Percentiles rank a stretch among this genome's conserved stretches.
phyloP scores from a whole-genome alignment of 1,140 invertebrate genomes.

The Saccostrea glomerata region DNA sequence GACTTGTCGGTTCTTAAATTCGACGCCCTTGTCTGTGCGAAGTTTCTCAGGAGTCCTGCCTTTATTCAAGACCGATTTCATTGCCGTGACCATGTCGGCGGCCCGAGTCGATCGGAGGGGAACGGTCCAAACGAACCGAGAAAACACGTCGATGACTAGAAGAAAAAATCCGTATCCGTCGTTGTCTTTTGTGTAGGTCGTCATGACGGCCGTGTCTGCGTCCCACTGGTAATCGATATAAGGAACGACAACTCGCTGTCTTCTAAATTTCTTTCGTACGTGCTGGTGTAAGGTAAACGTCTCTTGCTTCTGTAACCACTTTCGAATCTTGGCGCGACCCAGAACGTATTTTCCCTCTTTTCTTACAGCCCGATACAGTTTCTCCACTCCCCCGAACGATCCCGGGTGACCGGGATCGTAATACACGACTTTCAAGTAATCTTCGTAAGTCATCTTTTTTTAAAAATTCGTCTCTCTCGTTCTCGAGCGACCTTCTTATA shows the following conservation, averaged over 20 bases:
- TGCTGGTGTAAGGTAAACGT: slow-evolving; percentile 51
- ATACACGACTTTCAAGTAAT: slow-evolving; percentile 47
- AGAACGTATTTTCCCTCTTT: slow-evolving; percentile 57
- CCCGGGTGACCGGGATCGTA: slow-evolving; percentile 52
- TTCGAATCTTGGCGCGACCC: slow-evolving; percentile 51
- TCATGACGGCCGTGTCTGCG: slow-evolving; percentile 51
- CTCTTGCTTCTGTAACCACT: slow-evolving; percentile 53
- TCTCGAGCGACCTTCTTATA: neutral
- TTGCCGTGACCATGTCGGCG: slow-evolving; percentile 23
- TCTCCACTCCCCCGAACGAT: slow-evolving; percentile 47
- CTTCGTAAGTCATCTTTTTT: neutral
- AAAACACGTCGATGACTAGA: slow-evolving; percentile 46
- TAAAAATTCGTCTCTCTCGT: no score
- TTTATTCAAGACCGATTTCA: slow-evolving; percentile 25
- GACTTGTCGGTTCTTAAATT: slow-evolving; percentile 43
- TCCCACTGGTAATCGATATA: slow-evolving; percentile 59
- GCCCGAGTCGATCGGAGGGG: slow-evolving; percentile 14
- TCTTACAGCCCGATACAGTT: slow-evolving; percentile 46
- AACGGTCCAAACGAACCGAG: slow-evolving; percentile 14
- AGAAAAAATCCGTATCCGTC: slow-evolving; percentile 39
- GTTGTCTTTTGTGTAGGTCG: slow-evolving; percentile 31
- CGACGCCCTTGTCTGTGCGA: slow-evolving; percentile 48
- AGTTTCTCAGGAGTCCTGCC: slow-evolving; percentile 41
- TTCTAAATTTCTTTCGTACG: slow-evolving; percentile 43
- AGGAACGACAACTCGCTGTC: slow-evolving; percentile 45